Evolutionary conservation across 2,888 invertebrate genomes (phyloP).

Genomic region (Heteromyza rotundicornis): DNA sequence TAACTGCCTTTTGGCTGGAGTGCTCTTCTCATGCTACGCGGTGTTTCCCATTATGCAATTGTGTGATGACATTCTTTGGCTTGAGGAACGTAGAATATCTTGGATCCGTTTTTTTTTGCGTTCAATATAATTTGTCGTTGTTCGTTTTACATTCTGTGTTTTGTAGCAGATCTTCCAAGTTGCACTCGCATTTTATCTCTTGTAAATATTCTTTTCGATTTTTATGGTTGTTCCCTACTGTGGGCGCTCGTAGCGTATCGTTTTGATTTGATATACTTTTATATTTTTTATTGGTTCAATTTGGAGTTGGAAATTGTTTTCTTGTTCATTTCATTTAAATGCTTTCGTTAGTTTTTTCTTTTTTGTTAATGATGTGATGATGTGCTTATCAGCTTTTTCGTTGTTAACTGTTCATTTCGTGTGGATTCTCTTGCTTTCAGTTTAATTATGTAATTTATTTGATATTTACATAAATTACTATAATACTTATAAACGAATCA

Average conservation of each 20-base stretch:
- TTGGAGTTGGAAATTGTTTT: neutral
- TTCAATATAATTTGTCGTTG: constrained; percentile 52
- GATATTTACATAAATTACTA: too few species aligned
- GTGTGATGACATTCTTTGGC: constrained; percentile 3
- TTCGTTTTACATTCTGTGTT: constrained; percentile 21
- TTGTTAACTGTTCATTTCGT: too few species aligned
- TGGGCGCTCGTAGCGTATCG: too few species aligned
- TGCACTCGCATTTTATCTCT: constrained; percentile 20
- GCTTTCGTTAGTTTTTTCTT: constrained; percentile 13
- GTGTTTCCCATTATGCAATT: constrained; percentile 8
- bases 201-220: constrained; percentile 11
- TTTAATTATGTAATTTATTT: too few species aligned
- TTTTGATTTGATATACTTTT: too few species aligned
- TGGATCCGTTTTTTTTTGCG: constrained; percentile 9
- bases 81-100: constrained; percentile 2
- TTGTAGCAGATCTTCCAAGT: constrained; percentile 1
- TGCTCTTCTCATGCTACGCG: neutral
- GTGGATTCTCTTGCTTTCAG: too few species aligned
- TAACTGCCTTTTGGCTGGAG: constrained; percentile 23
- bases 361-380: constrained; percentile 53
- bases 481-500: too few species aligned
- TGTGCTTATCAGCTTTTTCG: too few species aligned
- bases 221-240: neutral
- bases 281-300: too few species aligned
- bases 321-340: constrained; percentile 20